These are phyloP conservation scores for Planococcus citri DNA, from an alignment of 1,140 invertebrate genomes.

Conservation along the genomic window DNA sequence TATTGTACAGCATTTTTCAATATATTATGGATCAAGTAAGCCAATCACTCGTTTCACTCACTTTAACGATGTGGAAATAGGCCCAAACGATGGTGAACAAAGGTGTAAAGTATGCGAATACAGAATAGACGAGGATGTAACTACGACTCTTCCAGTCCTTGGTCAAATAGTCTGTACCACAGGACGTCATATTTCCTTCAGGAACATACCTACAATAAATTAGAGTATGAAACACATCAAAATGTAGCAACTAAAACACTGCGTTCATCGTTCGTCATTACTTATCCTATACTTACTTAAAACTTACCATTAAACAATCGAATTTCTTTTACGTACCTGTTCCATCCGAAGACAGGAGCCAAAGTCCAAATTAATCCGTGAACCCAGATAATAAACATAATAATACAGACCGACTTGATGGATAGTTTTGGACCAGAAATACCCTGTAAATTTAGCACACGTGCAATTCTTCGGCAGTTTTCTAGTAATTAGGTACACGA, in stretches of 20 bases:
- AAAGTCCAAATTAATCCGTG: conserved; percentile 54
- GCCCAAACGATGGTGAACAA: conserved; percentile 58
- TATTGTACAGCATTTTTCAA: no score
- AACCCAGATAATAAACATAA: conserved; percentile 55
- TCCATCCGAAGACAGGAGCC: conserved; percentile 65
- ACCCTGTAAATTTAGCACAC: conserved; percentile 41
- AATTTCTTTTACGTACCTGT: conserved; percentile 49
- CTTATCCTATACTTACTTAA: no score
- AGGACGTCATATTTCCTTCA: conserved; percentile 79
- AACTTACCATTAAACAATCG: no score
- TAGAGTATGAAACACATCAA: no score
- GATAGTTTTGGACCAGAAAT: conserved; percentile 56
- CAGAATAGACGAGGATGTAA: conserved; percentile 53
- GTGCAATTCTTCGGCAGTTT: no score
- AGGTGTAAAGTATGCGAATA: conserved; percentile 60
- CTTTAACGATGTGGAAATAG: conserved; percentile 64
- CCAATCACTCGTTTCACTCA: conserved; percentile 35
- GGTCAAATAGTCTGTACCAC: conserved; percentile 68
- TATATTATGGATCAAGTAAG: no score
- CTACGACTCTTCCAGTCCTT: conserved; percentile 49
- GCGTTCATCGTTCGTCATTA: no score
- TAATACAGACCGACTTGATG: conserved; percentile 49
- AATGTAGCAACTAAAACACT: no score
- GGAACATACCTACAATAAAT: conserved; percentile 55
- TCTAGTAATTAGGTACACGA: no score